Evolutionary conservation across 2,888 invertebrate species (phyloP).

Genomic region (Plagiodera versicolora): DNA sequence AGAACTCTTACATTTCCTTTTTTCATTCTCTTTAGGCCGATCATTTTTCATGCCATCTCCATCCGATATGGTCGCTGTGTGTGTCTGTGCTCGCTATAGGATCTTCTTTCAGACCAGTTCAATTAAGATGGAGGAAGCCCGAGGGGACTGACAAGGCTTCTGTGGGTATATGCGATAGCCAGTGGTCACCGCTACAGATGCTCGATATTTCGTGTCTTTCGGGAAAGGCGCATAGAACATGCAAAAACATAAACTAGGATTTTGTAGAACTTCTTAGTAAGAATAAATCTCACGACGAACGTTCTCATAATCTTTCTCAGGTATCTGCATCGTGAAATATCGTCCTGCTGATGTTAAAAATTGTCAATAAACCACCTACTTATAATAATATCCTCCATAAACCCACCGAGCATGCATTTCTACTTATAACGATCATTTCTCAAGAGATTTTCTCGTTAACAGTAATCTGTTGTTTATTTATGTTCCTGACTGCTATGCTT

Average conservation of each 20-base stretch:
- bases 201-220: slow-evolving; percentile 14
- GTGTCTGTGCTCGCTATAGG: slow-evolving; percentile 36
- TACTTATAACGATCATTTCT: slow-evolving; percentile 28
- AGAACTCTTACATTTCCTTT: slow-evolving; percentile 56
- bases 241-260: too few relatives aligned
- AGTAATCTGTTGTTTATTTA: slow-evolving; percentile 32
- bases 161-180: slow-evolving; percentile 29
- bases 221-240: slow-evolving; percentile 13
- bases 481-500: slow-evolving; percentile 20
- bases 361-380: slow-evolving; percentile 14
- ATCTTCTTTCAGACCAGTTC: slow-evolving; percentile 52
- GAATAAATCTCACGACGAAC: too few relatives aligned
- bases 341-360: neutral
- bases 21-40: slow-evolving; percentile 55
- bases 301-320: neutral
- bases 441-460: slow-evolving; percentile 27
- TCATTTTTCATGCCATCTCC: slow-evolving; percentile 58
- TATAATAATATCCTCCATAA: slow-evolving; percentile 22
- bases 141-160: slow-evolving; percentile 42
- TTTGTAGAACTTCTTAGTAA: too few relatives aligned
- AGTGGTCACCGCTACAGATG: slow-evolving; percentile 25
- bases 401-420: slow-evolving; percentile 24
- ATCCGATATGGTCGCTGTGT: slow-evolving; percentile 46
- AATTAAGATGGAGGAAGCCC: slow-evolving; percentile 54
- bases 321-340: neutral